Evolutionary conservation across 2,888 invertebrate species (phyloP), one percentile per base, ranked within the genome.

Genomic region (Geophilus truncorum): DNA sequence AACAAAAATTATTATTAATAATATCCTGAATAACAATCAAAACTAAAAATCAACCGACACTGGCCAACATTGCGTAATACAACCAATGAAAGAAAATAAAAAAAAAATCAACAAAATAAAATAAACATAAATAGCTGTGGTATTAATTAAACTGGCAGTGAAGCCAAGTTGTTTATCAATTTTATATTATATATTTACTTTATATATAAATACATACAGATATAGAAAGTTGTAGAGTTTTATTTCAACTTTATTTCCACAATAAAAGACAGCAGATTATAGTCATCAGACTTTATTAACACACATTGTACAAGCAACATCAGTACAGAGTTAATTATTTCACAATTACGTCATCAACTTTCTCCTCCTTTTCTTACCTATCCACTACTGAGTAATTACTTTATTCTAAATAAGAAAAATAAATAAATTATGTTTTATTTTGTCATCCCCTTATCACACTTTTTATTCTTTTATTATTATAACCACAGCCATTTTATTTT

Each of bases 1-100:
- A 84, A 80, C 30, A 79, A 25, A 12, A 78, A 79, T 77, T 32
- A 77, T 6, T 30, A 15, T 36, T 36, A 36, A 36, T 12, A 36
- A 36, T 12, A 36, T 40, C 12, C 12, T 9, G 9, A 5, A 40
- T 0, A 40, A 40, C 12, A 18, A 51, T n/a, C n/a, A 21, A 51
- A 3, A 51, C 51, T 4, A 7, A 5, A 1, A 51, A 51, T 18
- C 15, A 51, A 51, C 6, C 18, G 3, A 70, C 70, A 70, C 70
- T 70, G 70, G 70, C 70, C 70, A 70, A 70, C 28, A 70, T 25
- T 15, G 23, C 28, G 15, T 70, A 12, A 70, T 12, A 70, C 70
- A 70, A 70, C 70, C 70, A 70, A n/a, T n/a, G n/a, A n/a, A n/a
- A n/a, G n/a, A n/a, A n/a, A n/a, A n/a, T n/a, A n/a, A n/a, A n/a